A percentile compares a stretch with the other conserved stretches of the same genome.
phyloP scores from a whole-genome alignment of 2,888 invertebrate species.

The Calameuta idolon region DNA sequence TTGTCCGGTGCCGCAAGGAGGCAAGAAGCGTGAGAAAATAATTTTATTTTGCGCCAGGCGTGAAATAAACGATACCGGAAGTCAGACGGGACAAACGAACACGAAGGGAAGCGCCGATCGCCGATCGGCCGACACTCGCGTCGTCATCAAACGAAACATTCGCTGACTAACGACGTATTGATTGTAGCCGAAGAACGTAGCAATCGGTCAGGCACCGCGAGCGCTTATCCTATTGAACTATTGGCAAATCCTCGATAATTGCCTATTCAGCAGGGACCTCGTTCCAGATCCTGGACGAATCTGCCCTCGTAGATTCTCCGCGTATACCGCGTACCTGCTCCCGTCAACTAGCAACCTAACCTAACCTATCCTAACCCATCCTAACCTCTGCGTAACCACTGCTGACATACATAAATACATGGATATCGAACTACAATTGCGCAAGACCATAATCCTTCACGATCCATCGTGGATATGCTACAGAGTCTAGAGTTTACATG shows the following conservation, averaged over 20 bases:
- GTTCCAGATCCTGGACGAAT: constrained; percentile 10
- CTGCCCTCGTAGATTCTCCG: neutral
- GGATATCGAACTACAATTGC: too few relatives aligned
- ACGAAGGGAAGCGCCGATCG: neutral
- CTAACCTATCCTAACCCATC: too few relatives aligned
- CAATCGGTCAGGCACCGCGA: neutral
- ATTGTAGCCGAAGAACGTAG: neutral
- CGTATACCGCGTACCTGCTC: neutral
- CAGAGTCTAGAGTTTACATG: too few relatives aligned
- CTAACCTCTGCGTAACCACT: too few relatives aligned
- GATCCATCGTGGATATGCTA: too few relatives aligned
- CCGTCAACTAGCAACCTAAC: neutral
- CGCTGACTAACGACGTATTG: constrained; percentile 9
- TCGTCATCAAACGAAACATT: neutral
- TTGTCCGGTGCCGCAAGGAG: too few relatives aligned
- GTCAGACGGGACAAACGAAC: neutral
- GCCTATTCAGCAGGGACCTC: constrained; percentile 26
- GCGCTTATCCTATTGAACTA: constrained; percentile 12
- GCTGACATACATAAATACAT: too few relatives aligned
- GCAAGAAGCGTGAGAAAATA: too few relatives aligned
- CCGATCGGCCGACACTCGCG: neutral
- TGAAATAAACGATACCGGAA: neutral
- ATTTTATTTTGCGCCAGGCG: neutral
- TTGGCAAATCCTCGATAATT: constrained; percentile 23
- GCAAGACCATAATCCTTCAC: too few relatives aligned